Conservation (phyloP, 2,113 vertebrate species). For the Pongo abelii region DNA sequence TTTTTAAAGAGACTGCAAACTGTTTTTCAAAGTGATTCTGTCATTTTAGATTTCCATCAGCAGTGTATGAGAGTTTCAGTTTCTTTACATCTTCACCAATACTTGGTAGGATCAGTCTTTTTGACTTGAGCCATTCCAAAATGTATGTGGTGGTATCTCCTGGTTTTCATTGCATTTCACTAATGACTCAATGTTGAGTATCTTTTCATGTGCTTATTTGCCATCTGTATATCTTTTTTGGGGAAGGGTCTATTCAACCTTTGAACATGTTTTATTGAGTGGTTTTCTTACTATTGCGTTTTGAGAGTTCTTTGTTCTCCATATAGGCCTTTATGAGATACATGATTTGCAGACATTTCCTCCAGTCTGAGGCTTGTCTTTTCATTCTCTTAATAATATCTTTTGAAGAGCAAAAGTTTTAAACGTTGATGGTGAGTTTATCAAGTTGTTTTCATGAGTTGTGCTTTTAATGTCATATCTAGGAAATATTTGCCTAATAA, state of each 20-base stretch:
- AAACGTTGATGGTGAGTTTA: not conserved
- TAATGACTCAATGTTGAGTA: not conserved
- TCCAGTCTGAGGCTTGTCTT: not conserved
- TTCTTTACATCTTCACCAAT: not conserved
- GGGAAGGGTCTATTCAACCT: not conserved
- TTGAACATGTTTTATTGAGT: not conserved
- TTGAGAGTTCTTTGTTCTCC: not conserved
- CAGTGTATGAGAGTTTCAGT: not conserved
- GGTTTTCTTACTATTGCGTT: not conserved
- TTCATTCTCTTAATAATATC: not conserved
- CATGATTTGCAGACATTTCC: not conserved
- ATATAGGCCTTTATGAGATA: not conserved
- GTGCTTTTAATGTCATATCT: not conserved
- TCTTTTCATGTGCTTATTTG: not conserved
- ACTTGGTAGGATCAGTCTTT: not conserved
- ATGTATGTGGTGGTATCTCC: not conserved
- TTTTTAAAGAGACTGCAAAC: not conserved
- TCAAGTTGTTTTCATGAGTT: not conserved
- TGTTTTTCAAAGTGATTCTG: not conserved
- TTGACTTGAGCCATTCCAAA: not conserved
- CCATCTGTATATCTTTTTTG: not conserved
- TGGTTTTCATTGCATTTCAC: not conserved
- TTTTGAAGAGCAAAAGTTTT: not conserved
- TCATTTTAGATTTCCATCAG: not conserved
- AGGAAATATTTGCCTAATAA: not conserved